Evolutionary conservation across 1,140 invertebrate species (phyloP).

Genomic region (Zelostemma sp.): DNA sequence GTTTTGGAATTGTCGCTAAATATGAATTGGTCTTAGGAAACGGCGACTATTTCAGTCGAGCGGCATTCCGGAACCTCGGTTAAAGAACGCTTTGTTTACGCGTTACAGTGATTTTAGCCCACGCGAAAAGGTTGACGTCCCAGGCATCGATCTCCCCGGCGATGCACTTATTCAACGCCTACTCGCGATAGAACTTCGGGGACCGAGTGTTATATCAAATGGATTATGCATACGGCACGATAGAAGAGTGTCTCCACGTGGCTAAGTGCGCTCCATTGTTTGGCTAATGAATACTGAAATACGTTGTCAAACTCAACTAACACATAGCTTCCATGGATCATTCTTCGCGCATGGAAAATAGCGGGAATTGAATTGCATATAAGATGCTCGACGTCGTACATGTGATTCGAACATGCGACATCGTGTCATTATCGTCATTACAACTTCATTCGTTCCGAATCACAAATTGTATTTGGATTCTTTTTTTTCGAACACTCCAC

Average conservation of each 20-base stretch:
- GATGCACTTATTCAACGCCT: conserved; percentile 51
- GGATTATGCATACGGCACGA: conserved; percentile 48
- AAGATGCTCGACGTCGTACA: conserved; percentile 27
- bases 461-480: not conserved
- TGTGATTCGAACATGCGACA: conserved; percentile 2
- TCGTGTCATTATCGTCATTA: conserved; percentile 3
- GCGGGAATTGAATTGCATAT: conserved; percentile 38
- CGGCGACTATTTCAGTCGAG: too few species aligned
- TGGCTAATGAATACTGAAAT: conserved; percentile 50
- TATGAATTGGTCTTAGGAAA: too few species aligned
- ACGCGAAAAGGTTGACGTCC: conserved; percentile 47
- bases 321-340: conserved; percentile 35
- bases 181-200: conserved; percentile 46
- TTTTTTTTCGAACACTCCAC: not conserved
- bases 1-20: too few species aligned
- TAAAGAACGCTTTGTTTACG: conserved; percentile 3
- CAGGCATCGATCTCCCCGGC: conserved; percentile 47
- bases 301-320: conserved; percentile 45
- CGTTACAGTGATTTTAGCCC: conserved; percentile 30
- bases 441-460: not conserved
- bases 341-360: conserved; percentile 37
- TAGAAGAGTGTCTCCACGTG: conserved; percentile 42
- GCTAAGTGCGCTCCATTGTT: conserved; percentile 51
- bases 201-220: conserved; percentile 44
- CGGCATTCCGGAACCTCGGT: not conserved